These are phyloP conservation scores for Thymelicus acteon DNA, from an alignment of 2,888 invertebrate genomes.

Conservation along the genomic window DNA sequence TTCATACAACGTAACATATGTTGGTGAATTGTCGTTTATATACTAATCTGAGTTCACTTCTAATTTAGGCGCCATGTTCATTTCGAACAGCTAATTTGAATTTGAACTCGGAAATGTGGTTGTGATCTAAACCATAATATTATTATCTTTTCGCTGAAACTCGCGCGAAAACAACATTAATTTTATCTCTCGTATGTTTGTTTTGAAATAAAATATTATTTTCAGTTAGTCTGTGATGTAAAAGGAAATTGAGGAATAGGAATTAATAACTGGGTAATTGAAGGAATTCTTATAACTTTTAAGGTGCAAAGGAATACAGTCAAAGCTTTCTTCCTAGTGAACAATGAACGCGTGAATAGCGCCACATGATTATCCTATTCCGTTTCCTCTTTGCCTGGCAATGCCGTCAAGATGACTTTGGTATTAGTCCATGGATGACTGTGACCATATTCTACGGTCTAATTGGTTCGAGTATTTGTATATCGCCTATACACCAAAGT, in stretches of 20 bases:
- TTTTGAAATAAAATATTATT: background rate
- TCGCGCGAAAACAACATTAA: background rate
- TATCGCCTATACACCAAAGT: no score
- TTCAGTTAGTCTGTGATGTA: background rate
- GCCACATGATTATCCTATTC: no score
- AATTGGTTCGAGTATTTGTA: no score
- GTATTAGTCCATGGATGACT: no score
- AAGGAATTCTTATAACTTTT: background rate
- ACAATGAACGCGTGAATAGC: no score
- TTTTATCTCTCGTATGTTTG: background rate
- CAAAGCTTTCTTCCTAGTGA: no score
- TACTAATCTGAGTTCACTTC: slow-evolving; percentile 32
- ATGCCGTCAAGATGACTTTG: no score
- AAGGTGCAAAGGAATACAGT: no score
- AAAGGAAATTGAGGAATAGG: background rate
- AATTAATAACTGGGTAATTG: background rate
- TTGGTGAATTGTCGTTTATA: slow-evolving; percentile 45
- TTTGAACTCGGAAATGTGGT: slow-evolving; percentile 26
- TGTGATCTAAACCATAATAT: slow-evolving; percentile 3
- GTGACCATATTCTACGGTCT: no score
- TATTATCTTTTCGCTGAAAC: background rate
- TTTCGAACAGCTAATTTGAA: slow-evolving; percentile 27
- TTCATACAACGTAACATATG: slow-evolving; percentile 47
- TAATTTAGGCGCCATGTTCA: slow-evolving; percentile 31
- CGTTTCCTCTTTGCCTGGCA: no score